Evolutionary conservation across 2,888 invertebrate species (phyloP).

Genomic region (Caenorhabditis afra): DNA sequence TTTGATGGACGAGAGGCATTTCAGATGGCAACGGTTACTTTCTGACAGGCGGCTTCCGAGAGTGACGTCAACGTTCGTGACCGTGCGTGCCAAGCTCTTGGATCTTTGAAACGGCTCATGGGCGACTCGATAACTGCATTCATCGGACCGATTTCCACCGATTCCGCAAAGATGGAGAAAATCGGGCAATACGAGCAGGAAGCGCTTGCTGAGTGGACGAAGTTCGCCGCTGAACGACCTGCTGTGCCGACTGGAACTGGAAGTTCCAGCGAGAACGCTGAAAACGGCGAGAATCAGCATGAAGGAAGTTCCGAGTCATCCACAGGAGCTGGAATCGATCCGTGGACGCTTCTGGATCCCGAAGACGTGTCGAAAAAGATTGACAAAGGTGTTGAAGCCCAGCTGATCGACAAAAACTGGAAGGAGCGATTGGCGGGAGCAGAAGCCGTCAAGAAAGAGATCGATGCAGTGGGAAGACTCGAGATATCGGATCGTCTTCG

Average conservation of each 20-base stretch:
- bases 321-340: constrained; percentile 84
- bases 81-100: constrained; percentile 59
- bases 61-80: constrained; percentile 65
- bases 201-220: constrained; percentile 46
- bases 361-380: constrained; percentile 86
- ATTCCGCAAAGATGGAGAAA: constrained; percentile 64
- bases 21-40: background rate
- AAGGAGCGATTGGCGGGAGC: constrained; percentile 49
- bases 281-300: background rate
- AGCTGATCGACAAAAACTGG: constrained; percentile 57
- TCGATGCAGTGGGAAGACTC: constrained; percentile 34
- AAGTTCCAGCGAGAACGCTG: background rate
- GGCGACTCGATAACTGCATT: constrained; percentile 50
- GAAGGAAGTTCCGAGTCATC: constrained; percentile 1
- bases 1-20: background rate
- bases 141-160: constrained; percentile 44
- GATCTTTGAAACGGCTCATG: constrained; percentile 58
- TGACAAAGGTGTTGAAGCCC: constrained; percentile 42
- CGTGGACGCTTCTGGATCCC: constrained; percentile 89
- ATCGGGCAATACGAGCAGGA: constrained; percentile 49
- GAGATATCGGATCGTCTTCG: constrained; percentile 48
- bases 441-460: constrained; percentile 46
- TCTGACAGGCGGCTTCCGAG: constrained; percentile 61
- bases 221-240: constrained; percentile 1
- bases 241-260: background rate